Conservation (phyloP, 2,888 invertebrate genomes). For the Furcula furcula region DNA sequence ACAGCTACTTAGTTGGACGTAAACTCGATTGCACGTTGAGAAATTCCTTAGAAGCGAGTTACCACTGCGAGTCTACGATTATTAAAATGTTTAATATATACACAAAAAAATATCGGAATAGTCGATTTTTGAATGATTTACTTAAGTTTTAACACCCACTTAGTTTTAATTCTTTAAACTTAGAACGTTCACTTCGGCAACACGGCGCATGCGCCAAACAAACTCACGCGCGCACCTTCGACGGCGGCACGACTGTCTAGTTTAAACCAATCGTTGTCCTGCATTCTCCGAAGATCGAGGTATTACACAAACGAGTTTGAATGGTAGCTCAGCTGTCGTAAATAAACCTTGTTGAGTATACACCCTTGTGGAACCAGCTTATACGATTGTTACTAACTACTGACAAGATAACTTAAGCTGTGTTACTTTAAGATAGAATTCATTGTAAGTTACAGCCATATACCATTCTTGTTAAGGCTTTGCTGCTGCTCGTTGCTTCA, state of each 20-base stretch:
- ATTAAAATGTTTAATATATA: conserved; percentile 12
- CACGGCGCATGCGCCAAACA: conserved; percentile 44
- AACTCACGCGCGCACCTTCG: conserved; percentile 31
- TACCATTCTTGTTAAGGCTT: conserved; percentile 15
- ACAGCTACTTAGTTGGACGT: conserved; percentile 26
- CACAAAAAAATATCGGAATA: conserved; percentile 19
- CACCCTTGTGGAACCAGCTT: conserved; percentile 45
- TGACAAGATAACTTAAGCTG: conserved; percentile 25
- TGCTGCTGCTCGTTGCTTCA: conserved; percentile 10
- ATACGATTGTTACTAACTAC: conserved; percentile 31
- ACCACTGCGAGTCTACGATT: conserved; percentile 22
- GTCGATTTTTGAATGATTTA: conserved; percentile 12
- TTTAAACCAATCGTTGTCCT: conserved; percentile 49
- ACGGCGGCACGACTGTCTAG: conserved; percentile 45
- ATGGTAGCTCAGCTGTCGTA: conserved; percentile 42
- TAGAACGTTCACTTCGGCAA: conserved; percentile 34
- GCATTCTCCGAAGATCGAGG: conserved; percentile 63
- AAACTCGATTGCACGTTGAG: conserved; percentile 42
- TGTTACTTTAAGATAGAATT: conserved; percentile 20
- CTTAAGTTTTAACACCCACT: conserved; percentile 21
- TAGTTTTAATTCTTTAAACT: conserved; percentile 26
- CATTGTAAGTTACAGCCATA: conserved; percentile 19
- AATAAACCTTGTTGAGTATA: conserved; percentile 35
- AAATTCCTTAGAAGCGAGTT: conserved; percentile 39
- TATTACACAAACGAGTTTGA: conserved; percentile 56